Base-by-base conservation (phyloP, 2,113 vertebrate species). In the Coregonus clupeaformis region DNA sequence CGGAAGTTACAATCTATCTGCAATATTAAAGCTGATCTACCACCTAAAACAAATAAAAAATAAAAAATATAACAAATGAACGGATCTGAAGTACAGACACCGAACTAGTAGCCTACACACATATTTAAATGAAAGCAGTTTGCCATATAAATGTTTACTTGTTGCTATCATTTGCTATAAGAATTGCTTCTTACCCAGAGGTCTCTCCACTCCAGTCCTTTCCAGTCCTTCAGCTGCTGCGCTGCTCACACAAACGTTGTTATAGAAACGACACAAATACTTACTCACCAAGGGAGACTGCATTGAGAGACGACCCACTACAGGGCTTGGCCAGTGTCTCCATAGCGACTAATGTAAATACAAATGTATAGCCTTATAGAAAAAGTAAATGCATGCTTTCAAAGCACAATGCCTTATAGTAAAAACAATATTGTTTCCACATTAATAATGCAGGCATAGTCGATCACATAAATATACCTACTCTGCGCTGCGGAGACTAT, bases 251-350 rank as follows among this genome's bases (percentile, higher is more conserved):
- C 63, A 18, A 47, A 57, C 64, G 71, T 69, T 59, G 27, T 69
- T 55, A 72, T 80, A 55, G 74, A 69, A 69, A 76, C 79, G 9
- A 69, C 14, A 57, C 59, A 27, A 14, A 42, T 13, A 67, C 32
- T 16, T 42, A 42, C 27, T 52, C 65, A 32, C 30, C 65, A 36
- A 36, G 65, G 16, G 65, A 42, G 29, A 29, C 57, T 67, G 65
- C 30, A 20, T 16, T 27, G 16, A 30, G 27, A 65, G 14, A 20
- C 27, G 6, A 11, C 29, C 65, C 16, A 67, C 13, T 12, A 16
- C 5, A 22, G 30, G 65, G 29, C 30, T 42, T 16, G 30, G 65
- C 57, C 57, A 5, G 6, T 27, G 65, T 67, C 18, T 6, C 65
- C 65, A 32, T n/a, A 67, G 65, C 6, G 65, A 67, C 7, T 29